Evolutionary conservation across 2,797 vertebrate species (phyloP), one percentile per base, ranked within the genome.

Genomic region (Enoplosus armatus): DNA sequence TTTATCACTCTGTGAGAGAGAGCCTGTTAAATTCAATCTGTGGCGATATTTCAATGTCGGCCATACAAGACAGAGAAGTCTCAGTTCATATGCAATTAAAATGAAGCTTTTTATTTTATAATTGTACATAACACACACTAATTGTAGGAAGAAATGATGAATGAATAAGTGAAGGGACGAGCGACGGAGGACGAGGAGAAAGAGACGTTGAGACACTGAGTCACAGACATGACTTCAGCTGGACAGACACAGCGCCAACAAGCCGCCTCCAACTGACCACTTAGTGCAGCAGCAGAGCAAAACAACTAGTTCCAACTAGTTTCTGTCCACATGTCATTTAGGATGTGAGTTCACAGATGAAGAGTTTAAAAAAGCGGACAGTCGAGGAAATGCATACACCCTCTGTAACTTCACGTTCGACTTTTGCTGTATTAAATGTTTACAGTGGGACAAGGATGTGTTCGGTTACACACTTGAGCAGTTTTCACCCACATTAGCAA

Each of bases 201-300:
- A 66, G 81, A 88, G 82, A 82, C 69, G 16, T 51, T 35, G 74
- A 83, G 88, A 70, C 75, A 35, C 61, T 83, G 85, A 85, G 75
- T 89, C 88, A 90, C 83, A 94, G 91, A 93, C 91, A 90, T 93
- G 87, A 93, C 90, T 85, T 93, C 92, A 93, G 86, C 79, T 56
- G 79, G 84, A 89, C 59, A 24, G 72, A 85, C 63, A 4, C 39
- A 61, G 85, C 47, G 87, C 86, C 90, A 86, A 65, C 72, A 35
- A 66, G 86, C 67, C 85, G 69, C 86, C 90, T 86, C 85, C 84
- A 65, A 78, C 83, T 81, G 85, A 86, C 89, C 88, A 61, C 65
- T 80, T n/a, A 3, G 47, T 85, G 65, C 76, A 83, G 54, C 67
- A 56, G 58, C 56, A 51, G 67, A 77, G 74, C 50, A 69, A 60